A percentile compares a stretch with the other conserved stretches of the same genome.
phyloP scores from a whole-genome alignment of 2,113 vertebrate genomes.

The Grantiella picta region DNA sequence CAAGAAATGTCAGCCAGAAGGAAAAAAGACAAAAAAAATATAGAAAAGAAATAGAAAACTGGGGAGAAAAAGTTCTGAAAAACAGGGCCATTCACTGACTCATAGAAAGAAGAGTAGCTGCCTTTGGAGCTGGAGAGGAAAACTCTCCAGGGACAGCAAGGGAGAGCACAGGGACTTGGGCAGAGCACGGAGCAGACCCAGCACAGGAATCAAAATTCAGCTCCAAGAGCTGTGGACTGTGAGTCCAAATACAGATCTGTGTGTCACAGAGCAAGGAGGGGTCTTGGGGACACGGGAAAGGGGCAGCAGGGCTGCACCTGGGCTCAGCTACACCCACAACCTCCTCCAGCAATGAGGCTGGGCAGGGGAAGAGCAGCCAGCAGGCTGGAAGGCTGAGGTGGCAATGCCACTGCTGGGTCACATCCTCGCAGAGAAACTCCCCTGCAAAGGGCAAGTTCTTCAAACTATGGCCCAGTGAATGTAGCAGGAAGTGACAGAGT shows the following conservation, averaged over 20 bases:
- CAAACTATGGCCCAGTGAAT: not conserved
- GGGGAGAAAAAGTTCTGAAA: conserved; percentile 15
- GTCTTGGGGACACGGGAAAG: not conserved
- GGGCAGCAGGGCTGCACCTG: not conserved
- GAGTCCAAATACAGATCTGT: not conserved
- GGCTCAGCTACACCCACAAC: not conserved
- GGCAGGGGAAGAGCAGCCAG: not conserved
- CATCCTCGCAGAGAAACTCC: not conserved
- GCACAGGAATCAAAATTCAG: not conserved
- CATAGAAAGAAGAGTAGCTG: not conserved
- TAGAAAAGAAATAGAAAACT: not conserved
- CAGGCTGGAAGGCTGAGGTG: not conserved
- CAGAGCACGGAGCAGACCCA: not conserved
- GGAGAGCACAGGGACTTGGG: not conserved
- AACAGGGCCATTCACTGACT: not conserved
- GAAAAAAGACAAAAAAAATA: not conserved
- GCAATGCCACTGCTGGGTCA: not conserved
- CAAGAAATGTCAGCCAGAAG: not conserved
- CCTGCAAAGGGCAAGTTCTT: not conserved
- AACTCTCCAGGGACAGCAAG: not conserved
- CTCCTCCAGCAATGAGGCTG: not conserved
- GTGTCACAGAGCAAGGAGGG: not conserved
- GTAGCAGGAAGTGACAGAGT: not conserved
- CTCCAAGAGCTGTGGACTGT: not conserved
- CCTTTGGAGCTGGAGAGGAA: not conserved